Conservation (phyloP, 2,888 invertebrate species). For the Caenorhabditis sulstoni region DNA sequence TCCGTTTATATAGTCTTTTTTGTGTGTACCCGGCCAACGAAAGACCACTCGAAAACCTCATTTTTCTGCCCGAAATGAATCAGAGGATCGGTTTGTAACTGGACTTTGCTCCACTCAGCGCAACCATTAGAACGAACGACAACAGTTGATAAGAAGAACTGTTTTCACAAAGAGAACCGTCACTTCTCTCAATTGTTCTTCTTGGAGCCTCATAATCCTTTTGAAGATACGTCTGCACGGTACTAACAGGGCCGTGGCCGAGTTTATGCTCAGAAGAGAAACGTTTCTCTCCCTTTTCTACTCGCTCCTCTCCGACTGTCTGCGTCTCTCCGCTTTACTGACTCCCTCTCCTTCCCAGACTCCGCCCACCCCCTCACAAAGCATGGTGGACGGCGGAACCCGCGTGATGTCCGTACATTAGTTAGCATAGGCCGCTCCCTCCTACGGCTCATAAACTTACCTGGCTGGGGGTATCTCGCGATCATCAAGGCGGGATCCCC, state of each 20-base stretch:
- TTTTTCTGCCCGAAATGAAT: conserved; percentile 13
- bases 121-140: neutral
- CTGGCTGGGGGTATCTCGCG: conserved; percentile 87
- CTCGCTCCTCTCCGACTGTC: neutral
- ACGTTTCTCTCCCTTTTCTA: neutral
- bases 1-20: conserved; percentile 30
- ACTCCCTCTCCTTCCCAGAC: no score
- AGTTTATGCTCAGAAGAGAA: no score
- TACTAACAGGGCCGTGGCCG: no score
- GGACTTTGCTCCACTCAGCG: conserved; percentile 27
- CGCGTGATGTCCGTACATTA: conserved; percentile 9
- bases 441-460: conserved; percentile 85
- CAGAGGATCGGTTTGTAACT: conserved; percentile 27
- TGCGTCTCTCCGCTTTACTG: no score
- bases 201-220: no score
- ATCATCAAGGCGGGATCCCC: conserved; percentile 87
- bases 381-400: no score
- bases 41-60: conserved; percentile 37
- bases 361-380: neutral
- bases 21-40: conserved; percentile 3
- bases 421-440: neutral
- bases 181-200: no score
- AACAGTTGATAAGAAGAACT: no score
- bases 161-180: no score
- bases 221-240: no score